phyloP scores from a whole-genome alignment of 1,140 invertebrate genomes.

The Aradophagus sp. region DNA sequence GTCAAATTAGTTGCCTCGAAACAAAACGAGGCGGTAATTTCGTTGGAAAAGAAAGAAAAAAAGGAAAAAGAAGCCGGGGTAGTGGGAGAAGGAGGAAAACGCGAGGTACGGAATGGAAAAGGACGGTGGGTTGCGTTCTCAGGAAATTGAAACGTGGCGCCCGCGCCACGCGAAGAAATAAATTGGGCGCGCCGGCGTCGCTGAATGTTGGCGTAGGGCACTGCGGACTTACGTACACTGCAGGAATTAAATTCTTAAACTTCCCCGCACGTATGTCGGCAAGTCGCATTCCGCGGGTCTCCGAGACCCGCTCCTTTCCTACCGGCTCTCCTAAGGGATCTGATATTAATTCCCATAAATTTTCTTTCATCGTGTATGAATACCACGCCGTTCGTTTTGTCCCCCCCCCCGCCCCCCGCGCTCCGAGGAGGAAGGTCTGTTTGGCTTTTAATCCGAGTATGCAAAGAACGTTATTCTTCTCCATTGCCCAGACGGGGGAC shows the following conservation, averaged over 20 bases:
- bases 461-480: slow-evolving; percentile 73
- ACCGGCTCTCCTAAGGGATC: slow-evolving; percentile 62
- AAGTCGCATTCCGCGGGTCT: slow-evolving; percentile 74
- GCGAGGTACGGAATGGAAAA: slow-evolving; percentile 1
- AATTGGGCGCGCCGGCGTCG: slow-evolving; percentile 50
- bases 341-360: slow-evolving; percentile 77
- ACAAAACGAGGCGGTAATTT: slow-evolving; percentile 19
- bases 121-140: slow-evolving; percentile 6
- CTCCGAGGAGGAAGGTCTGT: slow-evolving; percentile 61
- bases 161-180: slow-evolving; percentile 49
- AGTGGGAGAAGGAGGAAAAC: neutral
- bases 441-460: slow-evolving; percentile 73
- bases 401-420: slow-evolving; percentile 34
- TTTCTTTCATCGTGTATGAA: slow-evolving; percentile 73
- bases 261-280: slow-evolving; percentile 70
- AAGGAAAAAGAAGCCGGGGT: neutral
- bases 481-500: slow-evolving; percentile 34
- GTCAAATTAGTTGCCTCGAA: slow-evolving; percentile 15
- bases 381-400: slow-evolving; percentile 50
- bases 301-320: slow-evolving; percentile 58
- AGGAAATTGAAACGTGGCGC: slow-evolving; percentile 48
- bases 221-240: slow-evolving; percentile 38
- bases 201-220: slow-evolving; percentile 37
- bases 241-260: slow-evolving; percentile 76
- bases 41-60: slow-evolving; percentile 6